Evolutionary conservation across 2,113 vertebrate species (phyloP).

Genomic region (Hippocampus barbouri): DNA sequence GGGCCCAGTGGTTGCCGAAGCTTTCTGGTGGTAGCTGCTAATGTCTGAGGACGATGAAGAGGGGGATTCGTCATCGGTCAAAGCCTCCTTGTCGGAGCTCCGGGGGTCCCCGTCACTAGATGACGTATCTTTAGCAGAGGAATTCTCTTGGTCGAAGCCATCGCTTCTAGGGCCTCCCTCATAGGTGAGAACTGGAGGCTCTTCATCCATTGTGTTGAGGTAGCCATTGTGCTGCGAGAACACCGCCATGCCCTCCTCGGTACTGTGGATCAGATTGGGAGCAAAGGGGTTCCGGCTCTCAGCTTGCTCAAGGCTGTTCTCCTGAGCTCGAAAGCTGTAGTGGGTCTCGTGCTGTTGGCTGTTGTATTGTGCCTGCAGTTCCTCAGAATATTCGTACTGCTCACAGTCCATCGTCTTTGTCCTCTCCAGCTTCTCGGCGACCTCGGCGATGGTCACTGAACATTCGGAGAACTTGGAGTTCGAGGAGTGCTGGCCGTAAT

Average conservation of each 20-base stretch:
- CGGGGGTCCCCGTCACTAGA: constrained; percentile 72
- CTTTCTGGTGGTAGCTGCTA: constrained; percentile 60
- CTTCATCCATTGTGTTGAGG: constrained; percentile 67
- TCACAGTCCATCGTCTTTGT: constrained; percentile 63
- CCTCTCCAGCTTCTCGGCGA: constrained; percentile 69
- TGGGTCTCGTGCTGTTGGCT: constrained; percentile 32
- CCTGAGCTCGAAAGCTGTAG: constrained; percentile 40
- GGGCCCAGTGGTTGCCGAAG: background rate
- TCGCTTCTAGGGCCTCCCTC: constrained; percentile 59
- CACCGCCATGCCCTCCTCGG: constrained; percentile 58
- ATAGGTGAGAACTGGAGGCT: constrained; percentile 71
- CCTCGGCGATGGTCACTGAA: constrained; percentile 68
- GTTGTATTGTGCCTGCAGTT: constrained; percentile 43
- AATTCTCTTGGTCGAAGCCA: constrained; percentile 68
- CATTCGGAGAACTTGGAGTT: constrained; percentile 51
- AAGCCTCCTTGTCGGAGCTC: constrained; percentile 75
- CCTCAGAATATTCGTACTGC: constrained; percentile 57
- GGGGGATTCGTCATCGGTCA: constrained; percentile 70
- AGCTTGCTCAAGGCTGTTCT: constrained; percentile 35
- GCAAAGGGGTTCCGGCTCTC: constrained; percentile 62
- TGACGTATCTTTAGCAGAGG: constrained; percentile 68
- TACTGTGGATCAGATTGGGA: constrained; percentile 66
- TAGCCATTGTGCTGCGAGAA: constrained; percentile 67
- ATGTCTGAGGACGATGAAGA: constrained; percentile 68
- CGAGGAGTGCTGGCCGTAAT: constrained; percentile 14